A percentile compares a stretch with the other conserved stretches of the same genome.
phyloP scores from a whole-genome alignment of 2,113 vertebrate species.

The Eclectus roratus region DNA sequence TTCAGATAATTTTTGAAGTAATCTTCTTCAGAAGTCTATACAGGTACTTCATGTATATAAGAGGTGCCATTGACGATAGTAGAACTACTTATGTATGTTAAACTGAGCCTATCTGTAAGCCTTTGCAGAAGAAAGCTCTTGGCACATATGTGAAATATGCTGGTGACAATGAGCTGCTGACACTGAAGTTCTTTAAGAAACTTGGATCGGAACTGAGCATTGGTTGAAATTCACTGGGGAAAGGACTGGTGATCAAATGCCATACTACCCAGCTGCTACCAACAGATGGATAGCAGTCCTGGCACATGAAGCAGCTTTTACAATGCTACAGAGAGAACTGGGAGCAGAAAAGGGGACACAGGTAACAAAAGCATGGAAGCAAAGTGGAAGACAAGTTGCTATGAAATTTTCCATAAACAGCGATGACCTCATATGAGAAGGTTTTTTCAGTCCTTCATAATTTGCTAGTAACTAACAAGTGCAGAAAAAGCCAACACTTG shows the following conservation, averaged over 20 bases:
- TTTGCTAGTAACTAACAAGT: background rate
- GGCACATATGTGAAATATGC: background rate
- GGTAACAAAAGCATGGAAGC: background rate
- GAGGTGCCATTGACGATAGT: background rate
- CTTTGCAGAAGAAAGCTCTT: background rate
- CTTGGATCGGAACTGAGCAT: background rate
- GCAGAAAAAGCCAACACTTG: background rate
- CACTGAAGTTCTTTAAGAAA: background rate
- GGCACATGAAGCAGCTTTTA: background rate
- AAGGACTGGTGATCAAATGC: background rate
- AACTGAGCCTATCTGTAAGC: background rate
- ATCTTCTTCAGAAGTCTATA: background rate
- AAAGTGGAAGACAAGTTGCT: background rate
- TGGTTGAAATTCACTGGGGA: background rate
- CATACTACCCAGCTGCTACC: background rate
- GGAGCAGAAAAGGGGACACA: background rate
- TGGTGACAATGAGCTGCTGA: background rate
- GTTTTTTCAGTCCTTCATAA: background rate
- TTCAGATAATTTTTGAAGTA: background rate
- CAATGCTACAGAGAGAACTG: background rate
- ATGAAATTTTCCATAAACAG: background rate
- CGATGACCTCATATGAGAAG: background rate
- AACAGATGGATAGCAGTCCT: background rate
- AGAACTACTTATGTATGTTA: background rate
- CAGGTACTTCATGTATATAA: background rate